Evolutionary conservation across 2,797 vertebrate species (phyloP).

Genomic region (Petrocephalus sullivani): DNA sequence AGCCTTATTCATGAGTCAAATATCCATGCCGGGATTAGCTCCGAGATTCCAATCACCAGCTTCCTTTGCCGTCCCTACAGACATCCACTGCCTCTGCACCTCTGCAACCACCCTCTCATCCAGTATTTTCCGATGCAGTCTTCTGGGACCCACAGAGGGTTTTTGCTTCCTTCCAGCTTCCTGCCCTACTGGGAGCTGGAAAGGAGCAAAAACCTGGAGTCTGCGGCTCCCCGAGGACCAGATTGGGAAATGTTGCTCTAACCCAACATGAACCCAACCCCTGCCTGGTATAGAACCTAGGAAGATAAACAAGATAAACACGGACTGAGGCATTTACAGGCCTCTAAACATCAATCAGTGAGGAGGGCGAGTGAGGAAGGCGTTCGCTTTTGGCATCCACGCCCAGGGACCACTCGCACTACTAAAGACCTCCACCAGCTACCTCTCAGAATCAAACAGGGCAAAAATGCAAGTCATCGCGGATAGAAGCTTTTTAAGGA

Average conservation of each 20-base stretch:
- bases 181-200: no score
- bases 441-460: background rate
- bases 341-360: background rate
- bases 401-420: background rate
- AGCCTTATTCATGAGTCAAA: background rate
- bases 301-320: background rate
- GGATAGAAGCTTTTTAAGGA: background rate
- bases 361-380: background rate
- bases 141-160: no score
- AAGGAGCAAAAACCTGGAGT: no score
- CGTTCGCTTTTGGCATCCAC: background rate
- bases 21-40: background rate
- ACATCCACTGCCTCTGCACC: background rate
- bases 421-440: background rate
- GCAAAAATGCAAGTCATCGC: background rate
- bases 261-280: background rate
- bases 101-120: background rate
- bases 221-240: no score
- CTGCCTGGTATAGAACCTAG: background rate
- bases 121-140: no score
- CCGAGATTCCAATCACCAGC: background rate
- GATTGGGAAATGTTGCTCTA: background rate
- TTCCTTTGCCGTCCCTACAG: background rate
- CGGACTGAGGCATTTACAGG: background rate
- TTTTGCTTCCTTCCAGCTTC: no score